Percentiles rank a stretch among this genome's conserved stretches.
These are phyloP conservation scores for Epizoanthus stellaris DNA, from an alignment of 92 coral and sea anemone genomes.

Conservation along the genomic window DNA sequence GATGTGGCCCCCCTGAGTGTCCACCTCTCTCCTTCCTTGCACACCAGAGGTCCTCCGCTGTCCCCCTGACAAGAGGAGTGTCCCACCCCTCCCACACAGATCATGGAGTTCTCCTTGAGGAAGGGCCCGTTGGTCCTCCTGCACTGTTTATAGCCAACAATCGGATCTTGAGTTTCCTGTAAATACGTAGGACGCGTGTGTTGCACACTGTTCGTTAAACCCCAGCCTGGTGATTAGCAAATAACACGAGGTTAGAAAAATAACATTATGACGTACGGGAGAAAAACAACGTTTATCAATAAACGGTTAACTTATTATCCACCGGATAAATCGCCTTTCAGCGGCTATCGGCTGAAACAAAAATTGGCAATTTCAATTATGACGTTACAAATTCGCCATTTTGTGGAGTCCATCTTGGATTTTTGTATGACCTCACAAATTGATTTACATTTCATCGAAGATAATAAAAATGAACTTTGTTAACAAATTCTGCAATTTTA, in stretches of 20 bases:
- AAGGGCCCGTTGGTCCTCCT: constrained; percentile 32
- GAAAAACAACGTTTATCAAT: no score
- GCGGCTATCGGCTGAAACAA: no score
- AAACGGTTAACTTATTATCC: no score
- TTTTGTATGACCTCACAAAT: no score
- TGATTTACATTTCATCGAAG: no score
- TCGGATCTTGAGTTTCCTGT: constrained; percentile 39
- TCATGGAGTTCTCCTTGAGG: constrained; percentile 29
- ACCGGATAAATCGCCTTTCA: no score
- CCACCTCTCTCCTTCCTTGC: constrained; percentile 39
- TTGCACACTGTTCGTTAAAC: not conserved
- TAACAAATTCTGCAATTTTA: no score
- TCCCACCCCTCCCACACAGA: constrained; percentile 44
- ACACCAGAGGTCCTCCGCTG: constrained; percentile 42
- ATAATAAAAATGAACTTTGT: no score
- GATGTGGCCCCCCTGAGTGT: constrained; percentile 40
- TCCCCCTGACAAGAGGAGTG: constrained; percentile 47
- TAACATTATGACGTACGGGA: no score
- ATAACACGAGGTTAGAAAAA: not conserved
- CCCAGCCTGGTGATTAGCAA: constrained; percentile 18
- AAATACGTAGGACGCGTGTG: constrained; percentile 29
- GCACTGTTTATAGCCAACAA: constrained; percentile 34
- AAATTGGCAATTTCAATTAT: no score
- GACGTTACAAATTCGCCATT: no score
- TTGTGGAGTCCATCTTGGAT: no score